phyloP scores from a whole-genome alignment of 2,888 invertebrate species.

The Acleris literana region DNA sequence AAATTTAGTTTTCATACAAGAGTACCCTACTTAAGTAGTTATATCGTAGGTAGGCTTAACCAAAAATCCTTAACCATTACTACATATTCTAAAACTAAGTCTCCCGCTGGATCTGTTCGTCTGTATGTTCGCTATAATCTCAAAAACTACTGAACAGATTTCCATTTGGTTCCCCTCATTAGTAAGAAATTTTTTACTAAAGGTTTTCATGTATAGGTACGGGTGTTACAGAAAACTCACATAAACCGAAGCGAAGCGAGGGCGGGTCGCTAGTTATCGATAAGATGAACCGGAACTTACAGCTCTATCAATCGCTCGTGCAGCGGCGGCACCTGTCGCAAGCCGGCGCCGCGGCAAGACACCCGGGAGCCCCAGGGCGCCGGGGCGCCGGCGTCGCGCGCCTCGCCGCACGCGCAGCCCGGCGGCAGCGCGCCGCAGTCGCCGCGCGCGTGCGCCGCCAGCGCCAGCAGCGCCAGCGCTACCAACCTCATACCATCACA shows the following conservation, averaged over 20 bases:
- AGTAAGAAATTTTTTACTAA: too few species aligned
- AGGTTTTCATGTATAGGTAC: too few species aligned
- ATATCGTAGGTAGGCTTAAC: too few species aligned
- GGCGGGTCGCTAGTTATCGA: neutral
- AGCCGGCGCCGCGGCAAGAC: constrained; percentile 30
- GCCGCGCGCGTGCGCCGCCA: constrained; percentile 13
- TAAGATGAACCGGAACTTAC: constrained; percentile 5
- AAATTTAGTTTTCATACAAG: neutral
- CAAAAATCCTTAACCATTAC: too few species aligned
- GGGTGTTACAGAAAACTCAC: too few species aligned
- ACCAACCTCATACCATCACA: neutral
- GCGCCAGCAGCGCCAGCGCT: constrained; percentile 12
- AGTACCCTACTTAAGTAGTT: too few species aligned
- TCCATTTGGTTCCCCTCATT: too few species aligned
- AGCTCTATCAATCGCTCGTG: constrained; percentile 22
- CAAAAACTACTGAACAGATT: too few species aligned
- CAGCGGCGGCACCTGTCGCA: constrained; percentile 31
- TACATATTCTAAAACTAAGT: too few species aligned
- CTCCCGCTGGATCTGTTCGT: too few species aligned
- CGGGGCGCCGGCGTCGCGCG: constrained; percentile 20
- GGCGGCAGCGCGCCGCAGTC: constrained; percentile 21
- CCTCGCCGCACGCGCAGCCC: constrained; percentile 33
- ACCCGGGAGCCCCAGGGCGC: constrained; percentile 28
- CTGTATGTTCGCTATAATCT: too few species aligned
- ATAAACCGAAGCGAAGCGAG: too few species aligned